phyloP scores from a whole-genome alignment of 2,888 invertebrate genomes.

The Synergus gifuensis region DNA sequence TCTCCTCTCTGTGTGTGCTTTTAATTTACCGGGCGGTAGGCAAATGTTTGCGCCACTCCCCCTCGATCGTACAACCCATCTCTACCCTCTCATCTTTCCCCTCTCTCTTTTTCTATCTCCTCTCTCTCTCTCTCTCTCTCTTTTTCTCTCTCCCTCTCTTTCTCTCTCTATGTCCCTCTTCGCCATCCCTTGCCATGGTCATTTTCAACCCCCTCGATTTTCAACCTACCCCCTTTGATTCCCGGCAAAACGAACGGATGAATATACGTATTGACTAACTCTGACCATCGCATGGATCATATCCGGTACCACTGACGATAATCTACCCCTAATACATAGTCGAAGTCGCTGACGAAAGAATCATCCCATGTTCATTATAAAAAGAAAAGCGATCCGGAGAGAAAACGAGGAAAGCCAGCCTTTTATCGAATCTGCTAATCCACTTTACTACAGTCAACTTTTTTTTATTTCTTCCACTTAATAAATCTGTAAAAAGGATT shows the following conservation, averaged over 20 bases:
- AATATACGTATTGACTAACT: slow-evolving; percentile 47
- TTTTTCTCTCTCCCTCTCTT: slow-evolving; percentile 49
- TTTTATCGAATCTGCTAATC: slow-evolving; percentile 16
- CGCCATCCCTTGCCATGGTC: slow-evolving; percentile 53
- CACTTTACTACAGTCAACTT: background rate
- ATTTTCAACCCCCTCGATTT: slow-evolving; percentile 52
- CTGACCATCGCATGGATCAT: slow-evolving; percentile 47
- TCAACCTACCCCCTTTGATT: slow-evolving; percentile 45
- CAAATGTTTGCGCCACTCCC: slow-evolving; percentile 78
- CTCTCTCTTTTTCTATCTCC: slow-evolving; percentile 45
- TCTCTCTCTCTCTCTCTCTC: slow-evolving; percentile 46
- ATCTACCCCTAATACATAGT: slow-evolving; percentile 27
- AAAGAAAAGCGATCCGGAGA: slow-evolving; percentile 45
- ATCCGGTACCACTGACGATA: slow-evolving; percentile 43
- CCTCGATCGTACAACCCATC: slow-evolving; percentile 73
- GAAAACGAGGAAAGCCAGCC: background rate
- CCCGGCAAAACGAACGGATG: slow-evolving; percentile 51
- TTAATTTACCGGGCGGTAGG: slow-evolving; percentile 78
- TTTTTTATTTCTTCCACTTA: slow-evolving; percentile 1
- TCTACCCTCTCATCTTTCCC: slow-evolving; percentile 61
- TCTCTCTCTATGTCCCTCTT: slow-evolving; percentile 50
- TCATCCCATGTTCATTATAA: slow-evolving; percentile 20
- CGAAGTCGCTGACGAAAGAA: slow-evolving; percentile 47
- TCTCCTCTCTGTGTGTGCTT: slow-evolving; percentile 75
- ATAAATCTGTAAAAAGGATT: background rate